phyloP scores from a whole-genome alignment of 2,797 vertebrate genomes.

The Acanthurus leucopareius region DNA sequence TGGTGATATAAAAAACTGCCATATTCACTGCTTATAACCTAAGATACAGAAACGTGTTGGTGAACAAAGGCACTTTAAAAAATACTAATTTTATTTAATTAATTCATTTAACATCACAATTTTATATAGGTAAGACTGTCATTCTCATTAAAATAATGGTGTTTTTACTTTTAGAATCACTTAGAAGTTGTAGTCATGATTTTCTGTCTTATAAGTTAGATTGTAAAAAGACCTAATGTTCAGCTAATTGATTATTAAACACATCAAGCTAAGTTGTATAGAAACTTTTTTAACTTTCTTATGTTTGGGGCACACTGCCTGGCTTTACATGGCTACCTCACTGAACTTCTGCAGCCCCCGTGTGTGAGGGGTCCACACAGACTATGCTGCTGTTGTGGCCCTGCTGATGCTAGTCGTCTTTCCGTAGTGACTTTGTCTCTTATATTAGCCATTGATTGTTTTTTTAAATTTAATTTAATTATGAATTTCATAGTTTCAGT shows the following conservation, averaged over 20 bases:
- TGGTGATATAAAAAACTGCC: constrained; percentile 64
- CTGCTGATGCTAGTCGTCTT: no score
- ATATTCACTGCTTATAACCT: background rate
- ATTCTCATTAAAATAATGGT: background rate
- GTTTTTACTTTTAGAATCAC: background rate
- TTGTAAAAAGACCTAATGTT: background rate
- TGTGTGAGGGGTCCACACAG: no score
- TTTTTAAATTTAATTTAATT: no score
- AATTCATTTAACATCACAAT: background rate
- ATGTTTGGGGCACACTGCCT: background rate
- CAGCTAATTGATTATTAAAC: background rate
- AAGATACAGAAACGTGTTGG: background rate
- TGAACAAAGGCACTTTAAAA: background rate
- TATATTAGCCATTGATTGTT: no score
- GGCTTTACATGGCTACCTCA: background rate
- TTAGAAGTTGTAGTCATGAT: background rate
- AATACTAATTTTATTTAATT: no score
- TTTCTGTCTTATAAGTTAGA: background rate
- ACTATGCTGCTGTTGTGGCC: no score
- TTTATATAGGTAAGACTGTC: background rate
- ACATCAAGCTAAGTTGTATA: background rate
- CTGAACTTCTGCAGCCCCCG: no score
- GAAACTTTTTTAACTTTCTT: background rate
- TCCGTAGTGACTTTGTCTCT: no score
- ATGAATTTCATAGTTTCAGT: no score